Evolutionary conservation across 2,113 vertebrate species (phyloP).

Genomic region (Oryzias celebensis): DNA sequence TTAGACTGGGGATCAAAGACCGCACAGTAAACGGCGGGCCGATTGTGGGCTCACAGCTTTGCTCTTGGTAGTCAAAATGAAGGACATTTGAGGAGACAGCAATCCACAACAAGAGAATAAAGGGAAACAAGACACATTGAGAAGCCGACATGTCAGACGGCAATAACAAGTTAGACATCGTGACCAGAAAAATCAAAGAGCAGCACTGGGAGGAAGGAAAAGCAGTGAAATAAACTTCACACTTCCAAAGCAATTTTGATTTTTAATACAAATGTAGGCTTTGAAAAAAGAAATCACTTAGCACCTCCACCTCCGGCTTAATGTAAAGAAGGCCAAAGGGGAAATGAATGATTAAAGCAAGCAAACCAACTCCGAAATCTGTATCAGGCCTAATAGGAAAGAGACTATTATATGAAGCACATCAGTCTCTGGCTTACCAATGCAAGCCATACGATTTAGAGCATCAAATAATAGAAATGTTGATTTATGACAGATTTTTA

Average conservation of each 20-base stretch:
- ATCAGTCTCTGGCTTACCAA: no score
- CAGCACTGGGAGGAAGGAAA: background rate
- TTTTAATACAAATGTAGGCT: background rate
- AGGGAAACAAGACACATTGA: slow-evolving; percentile 8
- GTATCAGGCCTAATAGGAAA: background rate
- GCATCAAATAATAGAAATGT: no score
- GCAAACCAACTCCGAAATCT: slow-evolving; percentile 3
- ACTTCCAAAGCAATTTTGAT: background rate
- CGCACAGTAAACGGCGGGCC: slow-evolving; percentile 58
- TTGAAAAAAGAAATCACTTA: background rate
- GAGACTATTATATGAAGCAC: no score
- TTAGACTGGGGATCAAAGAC: slow-evolving; percentile 46
- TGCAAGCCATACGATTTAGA: no score
- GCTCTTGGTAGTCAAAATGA: slow-evolving; percentile 46
- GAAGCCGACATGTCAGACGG: slow-evolving; percentile 14
- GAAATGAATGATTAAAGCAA: slow-evolving; percentile 38
- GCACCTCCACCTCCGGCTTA: background rate
- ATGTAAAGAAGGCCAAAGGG: background rate
- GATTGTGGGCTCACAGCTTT: slow-evolving; percentile 35
- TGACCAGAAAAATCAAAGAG: slow-evolving; percentile 7
- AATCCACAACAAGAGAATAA: background rate
- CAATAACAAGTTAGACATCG: slow-evolving; percentile 1
- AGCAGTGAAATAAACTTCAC: background rate
- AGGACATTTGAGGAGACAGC: slow-evolving; percentile 28
- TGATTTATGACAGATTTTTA: no score